phyloP scores from a whole-genome alignment of 2,888 invertebrate species.

The Ophion ellenae region DNA sequence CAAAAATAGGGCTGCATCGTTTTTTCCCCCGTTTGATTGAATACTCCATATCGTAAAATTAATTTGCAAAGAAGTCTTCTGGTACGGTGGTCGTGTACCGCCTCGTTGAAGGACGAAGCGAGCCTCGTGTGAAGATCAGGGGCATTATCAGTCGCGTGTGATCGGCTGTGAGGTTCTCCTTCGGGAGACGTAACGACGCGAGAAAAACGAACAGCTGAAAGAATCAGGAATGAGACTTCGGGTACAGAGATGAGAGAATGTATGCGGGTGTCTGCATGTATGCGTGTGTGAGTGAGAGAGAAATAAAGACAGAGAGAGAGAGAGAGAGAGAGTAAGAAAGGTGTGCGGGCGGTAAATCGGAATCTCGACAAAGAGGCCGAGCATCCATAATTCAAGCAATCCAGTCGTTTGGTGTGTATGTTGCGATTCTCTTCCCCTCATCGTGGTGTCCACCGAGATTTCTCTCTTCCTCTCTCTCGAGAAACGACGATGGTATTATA shows the following conservation, averaged over 20 bases:
- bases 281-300: slow-evolving; percentile 3
- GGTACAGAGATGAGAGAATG: slow-evolving; percentile 33
- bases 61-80: background rate
- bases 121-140: slow-evolving; percentile 62
- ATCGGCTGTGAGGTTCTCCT: slow-evolving; percentile 72
- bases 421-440: slow-evolving; percentile 47
- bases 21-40: background rate
- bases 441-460: slow-evolving; percentile 13
- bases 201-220: slow-evolving; percentile 27
- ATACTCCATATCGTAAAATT: background rate
- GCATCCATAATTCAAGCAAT: slow-evolving; percentile 82
- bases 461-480: slow-evolving; percentile 64
- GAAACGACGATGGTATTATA: slow-evolving; percentile 55
- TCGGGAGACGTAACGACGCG: slow-evolving; percentile 13
- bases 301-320: background rate
- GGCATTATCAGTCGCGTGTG: slow-evolving; percentile 80
- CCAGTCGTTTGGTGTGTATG: slow-evolving; percentile 75
- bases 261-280: slow-evolving; percentile 1
- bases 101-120: background rate
- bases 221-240: slow-evolving; percentile 33
- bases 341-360: slow-evolving; percentile 69
- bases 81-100: background rate
- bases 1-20: background rate
- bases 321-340: slow-evolving; percentile 32
- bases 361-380: slow-evolving; percentile 77